Base-by-base conservation (phyloP, 2,888 invertebrate species). In the Urechis unicinctus region DNA sequence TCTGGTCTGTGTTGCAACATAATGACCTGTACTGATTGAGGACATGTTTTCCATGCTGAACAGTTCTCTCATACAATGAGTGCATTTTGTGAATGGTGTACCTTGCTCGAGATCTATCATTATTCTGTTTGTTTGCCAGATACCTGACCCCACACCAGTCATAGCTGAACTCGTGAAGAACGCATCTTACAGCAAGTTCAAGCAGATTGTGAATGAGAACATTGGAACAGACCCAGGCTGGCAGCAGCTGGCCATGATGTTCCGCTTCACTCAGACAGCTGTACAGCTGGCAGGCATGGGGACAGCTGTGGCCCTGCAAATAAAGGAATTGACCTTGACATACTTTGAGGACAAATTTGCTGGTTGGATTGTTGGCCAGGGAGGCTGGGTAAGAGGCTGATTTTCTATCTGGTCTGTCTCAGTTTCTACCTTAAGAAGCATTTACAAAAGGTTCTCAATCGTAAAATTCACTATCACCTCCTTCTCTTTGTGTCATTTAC, bases 321-420 rank as follows among this genome's bases (percentile, higher is more conserved):
- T 72, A 46, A 75, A 73, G 55, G 76, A 75, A 52, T 67, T 69
- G 61, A 71, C 72, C 24, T 58, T 74, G 47, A 67, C 62, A 28
- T 76, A 73, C 58, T 68, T 75, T 41, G 73, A 69, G 53, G 74
- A 75, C 56, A 69, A 64, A 46, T 74, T 70, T 63, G 74, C 75
- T n/a, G 60, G 62, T 17, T 76, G 74, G 74, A 72, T 76, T 52
- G 68, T 73, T 2, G 70, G 68, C 6, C 70, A 73, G 53, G 76
- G 76, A 31, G 76, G 76, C 49, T 76, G 74, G 75, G 75, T 76
- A 63, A 65, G 72, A 65, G 21, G 28, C n/a, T 22, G 9, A 25
- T 49, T 41, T 17, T 26, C 9, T 9, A 48, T 9, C 24, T 9
- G 6, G 9, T 45, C 6, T 45, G 4, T 55, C 21, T 42, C 24